Percentiles rank a stretch among this genome's conserved stretches.
phyloP scores from a whole-genome alignment of 1,140 invertebrate species.

The Ooceraea biroi region DNA sequence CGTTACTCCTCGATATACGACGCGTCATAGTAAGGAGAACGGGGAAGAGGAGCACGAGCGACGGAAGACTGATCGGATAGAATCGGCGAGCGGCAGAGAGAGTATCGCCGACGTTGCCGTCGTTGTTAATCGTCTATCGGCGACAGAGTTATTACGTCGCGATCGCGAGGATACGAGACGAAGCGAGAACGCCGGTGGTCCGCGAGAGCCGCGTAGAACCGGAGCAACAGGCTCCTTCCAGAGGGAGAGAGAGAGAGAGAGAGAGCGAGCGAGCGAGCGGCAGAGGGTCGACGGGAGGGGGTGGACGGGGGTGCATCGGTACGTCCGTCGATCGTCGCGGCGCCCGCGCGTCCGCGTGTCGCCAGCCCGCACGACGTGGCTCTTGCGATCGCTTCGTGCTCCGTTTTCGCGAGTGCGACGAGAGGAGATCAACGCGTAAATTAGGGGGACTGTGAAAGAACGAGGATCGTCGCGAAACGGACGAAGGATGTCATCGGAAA shows the following conservation, averaged over 20 bases:
- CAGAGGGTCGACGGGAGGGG: neutral
- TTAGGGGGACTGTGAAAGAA: neutral
- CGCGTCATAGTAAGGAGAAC: neutral
- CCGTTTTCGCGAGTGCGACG: conserved; percentile 46
- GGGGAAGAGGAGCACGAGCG: neutral
- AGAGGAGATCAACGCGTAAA: neutral
- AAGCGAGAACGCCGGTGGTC: conserved; percentile 36
- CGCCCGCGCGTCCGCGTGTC: conserved; percentile 51
- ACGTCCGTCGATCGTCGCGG: conserved; percentile 61
- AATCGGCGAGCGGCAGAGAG: neutral
- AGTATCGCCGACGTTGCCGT: conserved; percentile 2
- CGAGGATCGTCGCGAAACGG: neutral
- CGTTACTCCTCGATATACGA: neutral
- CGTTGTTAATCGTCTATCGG: conserved; percentile 19
- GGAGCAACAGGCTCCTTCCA: conserved; percentile 58
- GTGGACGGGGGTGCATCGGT: conserved; percentile 26
- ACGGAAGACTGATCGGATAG: conserved; percentile 12
- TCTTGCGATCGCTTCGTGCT: conserved; percentile 17
- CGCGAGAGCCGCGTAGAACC: conserved; percentile 53
- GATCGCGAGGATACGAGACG: conserved; percentile 20
- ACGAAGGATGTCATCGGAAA: conserved; percentile 25
- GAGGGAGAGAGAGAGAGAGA: conserved; percentile 39
- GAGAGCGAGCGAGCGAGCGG: conserved; percentile 33
- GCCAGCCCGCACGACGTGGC: conserved; percentile 34
- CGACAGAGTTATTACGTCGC: conserved; percentile 20